Base-by-base conservation (phyloP, 2,888 invertebrate species). In the Dynastes maya region DNA sequence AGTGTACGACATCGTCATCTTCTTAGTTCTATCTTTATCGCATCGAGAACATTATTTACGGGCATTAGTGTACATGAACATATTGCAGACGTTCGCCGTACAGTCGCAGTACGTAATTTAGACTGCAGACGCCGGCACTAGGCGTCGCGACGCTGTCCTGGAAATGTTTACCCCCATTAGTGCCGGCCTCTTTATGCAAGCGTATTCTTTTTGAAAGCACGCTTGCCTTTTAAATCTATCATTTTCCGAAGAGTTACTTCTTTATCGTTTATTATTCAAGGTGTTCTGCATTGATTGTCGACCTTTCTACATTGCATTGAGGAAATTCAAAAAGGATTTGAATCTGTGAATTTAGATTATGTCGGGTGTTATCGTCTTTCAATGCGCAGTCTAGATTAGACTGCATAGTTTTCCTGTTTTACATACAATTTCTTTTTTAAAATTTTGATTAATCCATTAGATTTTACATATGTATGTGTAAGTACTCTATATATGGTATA, bases 121-220 rank as follows among this genome's bases (percentile, higher is more conserved):
- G 27, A 68, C 51, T 8, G 51, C 40, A 68, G 68, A 68, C 68
- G 51, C 22, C 68, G 68, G 29, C 27, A 6, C 11, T 51, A 51
- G 29, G 27, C 49, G 68, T 49, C 68, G 32, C 68, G 49, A 40
- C 65, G 65, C 40, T 65, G 63, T n/a, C 40, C 51, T 68, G 68
- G 68, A 68, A 68, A 68, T 51, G 49, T 68, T 68, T 68, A 68
- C 68, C 13, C 29, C 68, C 53, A 68, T 68, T 68, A 68, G 51
- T 32, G 68, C 13, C n/a, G 13, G 68, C 27, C n/a, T 68, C 68
- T 68, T 29, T 68, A 68, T 51, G 68, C 49, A 51, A 22, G 13
- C 3, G 11, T 27, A 37, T 45, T 29, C 51, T 68, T 68, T 40
- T 13, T 11, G 51, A 68, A 51, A 68, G 51, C 51, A 29, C 63